A percentile compares a stretch with the other conserved stretches of the same genome.
phyloP scores from a whole-genome alignment of 2,797 vertebrate genomes.

The Lepilemur septentrionalis region DNA sequence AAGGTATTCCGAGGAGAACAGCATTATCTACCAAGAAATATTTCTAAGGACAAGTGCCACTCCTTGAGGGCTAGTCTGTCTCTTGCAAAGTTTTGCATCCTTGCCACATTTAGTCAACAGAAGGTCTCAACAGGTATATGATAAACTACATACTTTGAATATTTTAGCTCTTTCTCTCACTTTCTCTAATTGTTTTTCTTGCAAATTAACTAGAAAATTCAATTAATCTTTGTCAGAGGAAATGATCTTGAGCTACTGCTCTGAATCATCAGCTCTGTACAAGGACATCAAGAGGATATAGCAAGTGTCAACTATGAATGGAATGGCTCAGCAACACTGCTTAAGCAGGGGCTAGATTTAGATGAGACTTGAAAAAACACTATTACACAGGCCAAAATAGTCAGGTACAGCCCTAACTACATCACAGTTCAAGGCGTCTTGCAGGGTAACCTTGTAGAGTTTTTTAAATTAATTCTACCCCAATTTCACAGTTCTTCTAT shows the following conservation, averaged over 20 bases:
- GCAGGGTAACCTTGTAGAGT: not conserved
- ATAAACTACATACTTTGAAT: slow-evolving; percentile 19
- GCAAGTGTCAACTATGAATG: not conserved
- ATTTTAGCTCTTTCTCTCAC: not conserved
- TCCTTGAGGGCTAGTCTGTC: not conserved
- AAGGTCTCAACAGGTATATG: not conserved
- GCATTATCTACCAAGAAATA: not conserved
- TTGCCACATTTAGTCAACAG: not conserved
- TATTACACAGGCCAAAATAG: not conserved
- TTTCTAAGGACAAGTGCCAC: not conserved
- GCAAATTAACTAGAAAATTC: slow-evolving; percentile 34
- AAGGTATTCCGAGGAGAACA: not conserved
- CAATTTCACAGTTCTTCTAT: not conserved
- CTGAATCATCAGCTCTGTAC: not conserved
- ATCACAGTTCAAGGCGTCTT: slow-evolving; percentile 2
- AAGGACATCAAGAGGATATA: not conserved
- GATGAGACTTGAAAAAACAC: not conserved
- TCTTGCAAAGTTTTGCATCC: not conserved
- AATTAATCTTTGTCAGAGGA: not conserved
- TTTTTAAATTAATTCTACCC: not conserved
- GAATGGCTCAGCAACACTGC: not conserved
- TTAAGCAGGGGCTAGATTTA: not conserved
- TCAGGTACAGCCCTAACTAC: not conserved
- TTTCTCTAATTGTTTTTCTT: not conserved
- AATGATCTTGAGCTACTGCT: slow-evolving; percentile 4